phyloP scores from a whole-genome alignment of 2,113 vertebrate species.

The Sphyrna mokarran region DNA sequence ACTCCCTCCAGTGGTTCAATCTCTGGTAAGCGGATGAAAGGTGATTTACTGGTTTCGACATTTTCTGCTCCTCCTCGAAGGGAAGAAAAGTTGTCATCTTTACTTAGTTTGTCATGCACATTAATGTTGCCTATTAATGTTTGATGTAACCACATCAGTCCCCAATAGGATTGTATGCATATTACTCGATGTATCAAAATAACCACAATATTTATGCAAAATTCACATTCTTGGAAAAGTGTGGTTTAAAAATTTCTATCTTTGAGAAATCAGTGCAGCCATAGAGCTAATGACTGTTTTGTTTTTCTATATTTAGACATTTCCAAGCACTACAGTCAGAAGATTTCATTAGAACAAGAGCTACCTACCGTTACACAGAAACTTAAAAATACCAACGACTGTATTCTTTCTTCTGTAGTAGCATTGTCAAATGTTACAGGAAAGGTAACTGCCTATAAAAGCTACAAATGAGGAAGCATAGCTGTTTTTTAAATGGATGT shows the following conservation, averaged over 20 bases:
- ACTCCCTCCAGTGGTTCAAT: neutral
- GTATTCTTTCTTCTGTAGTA: conserved; percentile 80
- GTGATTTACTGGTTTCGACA: neutral
- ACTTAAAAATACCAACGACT: conserved; percentile 86
- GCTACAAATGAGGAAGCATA: neutral
- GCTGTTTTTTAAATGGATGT: neutral
- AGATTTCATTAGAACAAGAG: conserved; percentile 80
- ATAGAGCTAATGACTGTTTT: conserved; percentile 36
- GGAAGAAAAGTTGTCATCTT: neutral
- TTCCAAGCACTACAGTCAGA: conserved; percentile 89
- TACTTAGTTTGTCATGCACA: neutral
- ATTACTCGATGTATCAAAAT: neutral
- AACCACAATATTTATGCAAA: neutral
- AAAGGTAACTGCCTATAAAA: conserved; percentile 65
- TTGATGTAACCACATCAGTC: neutral
- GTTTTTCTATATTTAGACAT: conserved; percentile 59
- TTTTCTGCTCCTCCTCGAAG: neutral
- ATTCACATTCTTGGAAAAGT: neutral
- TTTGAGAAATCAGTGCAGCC: neutral
- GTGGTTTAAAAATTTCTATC: neutral
- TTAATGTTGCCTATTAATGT: neutral
- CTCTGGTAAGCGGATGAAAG: neutral
- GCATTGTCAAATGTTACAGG: conserved; percentile 75
- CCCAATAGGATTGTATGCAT: neutral
- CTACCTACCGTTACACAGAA: conserved; percentile 89